Percentiles rank a stretch among this genome's conserved stretches.
Conservation (phyloP, 64 coral and sea anemone species). For the Dendronephthya gigantea region DNA sequence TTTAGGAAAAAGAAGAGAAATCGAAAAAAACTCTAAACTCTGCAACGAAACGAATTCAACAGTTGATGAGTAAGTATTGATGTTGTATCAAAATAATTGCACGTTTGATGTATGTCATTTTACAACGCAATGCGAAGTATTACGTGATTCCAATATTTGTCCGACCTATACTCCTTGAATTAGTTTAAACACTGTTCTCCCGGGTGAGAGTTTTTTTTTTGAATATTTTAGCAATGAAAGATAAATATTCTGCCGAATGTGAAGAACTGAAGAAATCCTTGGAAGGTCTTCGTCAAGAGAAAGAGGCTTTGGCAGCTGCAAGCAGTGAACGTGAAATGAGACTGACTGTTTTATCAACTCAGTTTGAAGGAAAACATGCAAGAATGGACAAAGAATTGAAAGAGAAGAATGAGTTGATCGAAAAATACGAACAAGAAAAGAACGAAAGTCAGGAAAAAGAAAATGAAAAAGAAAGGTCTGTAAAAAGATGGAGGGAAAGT, state of each 20-base stretch:
- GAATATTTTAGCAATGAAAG: constrained; percentile 45
- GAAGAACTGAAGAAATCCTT: constrained; percentile 64
- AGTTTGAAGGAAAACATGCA: constrained; percentile 63
- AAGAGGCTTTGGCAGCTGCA: constrained; percentile 35
- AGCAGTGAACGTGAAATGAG: constrained; percentile 64
- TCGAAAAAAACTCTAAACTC: not conserved
- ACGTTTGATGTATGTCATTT: not conserved
- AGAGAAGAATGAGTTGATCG: constrained; percentile 35
- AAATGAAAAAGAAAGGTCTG: not conserved
- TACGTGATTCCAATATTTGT: too few species aligned
- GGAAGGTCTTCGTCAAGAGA: constrained; percentile 43
- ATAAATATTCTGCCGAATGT: constrained; percentile 57
- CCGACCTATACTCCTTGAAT: too few species aligned
- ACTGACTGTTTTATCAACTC: constrained; percentile 55
- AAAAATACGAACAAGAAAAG: constrained; percentile 28
- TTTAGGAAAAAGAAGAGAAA: constrained; percentile 16
- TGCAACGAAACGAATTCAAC: not conserved
- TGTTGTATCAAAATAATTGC: too few species aligned
- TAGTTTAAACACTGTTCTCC: too few species aligned
- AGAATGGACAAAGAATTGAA: constrained; percentile 72
- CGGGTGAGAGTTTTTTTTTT: not conserved
- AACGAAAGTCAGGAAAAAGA: constrained; percentile 31
- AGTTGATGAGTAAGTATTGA: not conserved
- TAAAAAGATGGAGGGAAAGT: not conserved
- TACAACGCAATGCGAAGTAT: too few species aligned